Evolutionary conservation across 1,140 invertebrate species (phyloP).

Genomic region (Rhagoletis pomonella): DNA sequence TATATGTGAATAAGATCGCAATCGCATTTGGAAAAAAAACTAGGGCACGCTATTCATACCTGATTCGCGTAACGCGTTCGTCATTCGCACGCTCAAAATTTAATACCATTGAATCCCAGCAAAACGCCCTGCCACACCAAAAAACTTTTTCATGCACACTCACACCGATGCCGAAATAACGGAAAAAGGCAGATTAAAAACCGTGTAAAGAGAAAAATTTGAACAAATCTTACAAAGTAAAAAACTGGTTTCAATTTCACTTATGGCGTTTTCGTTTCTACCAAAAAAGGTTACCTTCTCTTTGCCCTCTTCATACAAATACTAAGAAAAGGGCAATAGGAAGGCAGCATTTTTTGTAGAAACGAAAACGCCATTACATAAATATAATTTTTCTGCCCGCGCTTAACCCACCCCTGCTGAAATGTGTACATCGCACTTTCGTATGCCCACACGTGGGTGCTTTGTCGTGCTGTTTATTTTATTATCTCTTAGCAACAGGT

Average conservation of each 20-base stretch:
- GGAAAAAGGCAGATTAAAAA: neutral
- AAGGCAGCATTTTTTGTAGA: too few species aligned
- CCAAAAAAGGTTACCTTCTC: too few species aligned
- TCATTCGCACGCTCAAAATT: constrained; percentile 24
- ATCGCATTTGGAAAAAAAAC: neutral
- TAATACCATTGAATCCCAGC: neutral
- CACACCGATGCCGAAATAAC: neutral
- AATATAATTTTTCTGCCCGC: constrained; percentile 12
- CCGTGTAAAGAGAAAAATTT: neutral
- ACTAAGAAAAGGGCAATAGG: too few species aligned
- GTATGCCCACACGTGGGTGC: neutral
- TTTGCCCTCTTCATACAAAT: too few species aligned
- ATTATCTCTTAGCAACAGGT: constrained; percentile 5
- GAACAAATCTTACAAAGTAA: neutral
- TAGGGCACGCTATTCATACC: neutral
- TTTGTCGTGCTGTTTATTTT: neutral
- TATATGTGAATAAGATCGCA: neutral
- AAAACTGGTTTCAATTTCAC: constrained; percentile 30
- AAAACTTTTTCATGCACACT: constrained; percentile 14
- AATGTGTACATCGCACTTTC: neutral
- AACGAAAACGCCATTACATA: neutral
- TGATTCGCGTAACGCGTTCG: neutral
- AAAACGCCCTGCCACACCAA: neutral
- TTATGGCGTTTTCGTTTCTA: neutral
- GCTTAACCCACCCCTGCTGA: neutral